phyloP scores from a whole-genome alignment of 2,797 vertebrate genomes.

The Enteromius radiatus region DNA sequence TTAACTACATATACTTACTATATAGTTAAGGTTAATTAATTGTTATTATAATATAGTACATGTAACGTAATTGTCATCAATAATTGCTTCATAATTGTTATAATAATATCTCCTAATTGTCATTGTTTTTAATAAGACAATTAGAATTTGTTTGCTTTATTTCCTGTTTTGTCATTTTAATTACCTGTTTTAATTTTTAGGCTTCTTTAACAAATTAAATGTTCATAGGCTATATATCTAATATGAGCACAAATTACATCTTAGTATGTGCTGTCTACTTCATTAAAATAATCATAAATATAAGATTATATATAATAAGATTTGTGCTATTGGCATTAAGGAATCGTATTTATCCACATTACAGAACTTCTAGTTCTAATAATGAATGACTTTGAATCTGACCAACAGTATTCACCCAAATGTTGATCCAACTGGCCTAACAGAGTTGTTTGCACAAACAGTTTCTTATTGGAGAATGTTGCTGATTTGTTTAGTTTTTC shows the following conservation, averaged over 20 bases:
- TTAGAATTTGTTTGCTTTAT: neutral
- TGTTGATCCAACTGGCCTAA: neutral
- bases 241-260: neutral
- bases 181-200: neutral
- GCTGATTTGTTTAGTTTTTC: constrained; percentile 7
- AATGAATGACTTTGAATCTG: neutral
- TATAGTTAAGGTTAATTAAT: neutral
- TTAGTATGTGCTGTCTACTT: neutral
- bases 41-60: neutral
- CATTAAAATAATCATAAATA: neutral
- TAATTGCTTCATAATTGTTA: neutral
- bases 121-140: neutral
- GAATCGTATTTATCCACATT: neutral
- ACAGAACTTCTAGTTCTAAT: neutral
- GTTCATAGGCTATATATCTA: neutral
- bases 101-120: neutral
- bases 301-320: too few relatives aligned
- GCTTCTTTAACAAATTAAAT: neutral
- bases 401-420: neutral
- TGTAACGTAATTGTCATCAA: neutral
- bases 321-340: neutral
- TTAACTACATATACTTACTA: neutral
- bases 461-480: neutral
- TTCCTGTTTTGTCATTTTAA: neutral
- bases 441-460: neutral